Conservation (phyloP, 2,888 invertebrate genomes). For the Nemurella pictetii region DNA sequence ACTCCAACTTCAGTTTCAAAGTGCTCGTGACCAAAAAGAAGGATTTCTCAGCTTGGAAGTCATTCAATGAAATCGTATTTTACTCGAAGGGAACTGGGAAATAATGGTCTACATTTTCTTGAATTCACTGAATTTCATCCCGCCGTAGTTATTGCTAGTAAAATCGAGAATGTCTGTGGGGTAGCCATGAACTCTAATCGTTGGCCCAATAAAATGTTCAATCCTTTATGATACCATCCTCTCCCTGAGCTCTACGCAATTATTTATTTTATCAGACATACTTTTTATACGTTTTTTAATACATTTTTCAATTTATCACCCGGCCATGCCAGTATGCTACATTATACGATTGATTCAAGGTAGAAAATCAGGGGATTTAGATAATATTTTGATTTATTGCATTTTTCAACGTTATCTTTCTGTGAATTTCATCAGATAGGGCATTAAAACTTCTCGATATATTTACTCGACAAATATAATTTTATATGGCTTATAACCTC, state of each 20-base stretch:
- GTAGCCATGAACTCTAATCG: neutral
- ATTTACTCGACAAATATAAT: neutral
- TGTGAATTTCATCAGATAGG: neutral
- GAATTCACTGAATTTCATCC: no score
- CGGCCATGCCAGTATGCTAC: neutral
- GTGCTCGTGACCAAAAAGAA: neutral
- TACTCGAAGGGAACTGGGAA: neutral
- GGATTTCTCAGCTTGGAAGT: neutral
- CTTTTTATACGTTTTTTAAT: neutral
- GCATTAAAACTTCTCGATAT: neutral
- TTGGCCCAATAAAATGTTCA: neutral
- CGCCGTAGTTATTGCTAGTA: no score
- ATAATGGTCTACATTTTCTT: neutral
- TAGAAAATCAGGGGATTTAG: slow-evolving; percentile 34
- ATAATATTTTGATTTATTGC: slow-evolving; percentile 40
- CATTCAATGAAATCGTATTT: neutral
- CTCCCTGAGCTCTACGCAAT: neutral
- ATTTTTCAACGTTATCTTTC: slow-evolving; percentile 29
- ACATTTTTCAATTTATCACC: neutral
- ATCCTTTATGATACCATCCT: neutral
- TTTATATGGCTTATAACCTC: neutral
- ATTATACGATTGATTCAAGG: slow-evolving; percentile 5
- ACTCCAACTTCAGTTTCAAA: neutral
- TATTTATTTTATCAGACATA: neutral
- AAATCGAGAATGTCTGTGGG: no score